A percentile compares a stretch with the other conserved stretches of the same genome.
These are phyloP conservation scores for Odontomachus brunneus DNA, from an alignment of 1,140 invertebrate species.

Conservation along the genomic window DNA sequence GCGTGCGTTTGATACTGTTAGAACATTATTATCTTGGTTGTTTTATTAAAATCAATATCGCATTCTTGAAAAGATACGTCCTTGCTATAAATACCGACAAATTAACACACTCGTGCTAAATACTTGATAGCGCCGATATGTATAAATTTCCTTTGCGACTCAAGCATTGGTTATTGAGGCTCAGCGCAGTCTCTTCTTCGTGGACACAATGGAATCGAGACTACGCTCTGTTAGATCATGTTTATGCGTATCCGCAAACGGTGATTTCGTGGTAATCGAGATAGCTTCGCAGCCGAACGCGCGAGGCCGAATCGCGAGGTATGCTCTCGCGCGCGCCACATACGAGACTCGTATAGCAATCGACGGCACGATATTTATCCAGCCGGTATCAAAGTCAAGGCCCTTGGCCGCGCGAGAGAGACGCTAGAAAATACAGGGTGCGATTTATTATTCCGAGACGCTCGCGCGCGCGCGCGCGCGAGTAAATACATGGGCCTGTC, in stretches of 20 bases:
- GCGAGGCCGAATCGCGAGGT: background rate
- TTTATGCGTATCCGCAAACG: slow-evolving; percentile 31
- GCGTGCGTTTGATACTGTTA: too few species aligned
- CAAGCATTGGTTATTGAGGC: background rate
- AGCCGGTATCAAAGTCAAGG: slow-evolving; percentile 52
- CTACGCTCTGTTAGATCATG: slow-evolving; percentile 18
- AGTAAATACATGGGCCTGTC: slow-evolving; percentile 52
- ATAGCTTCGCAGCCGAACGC: background rate
- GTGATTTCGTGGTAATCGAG: slow-evolving; percentile 29
- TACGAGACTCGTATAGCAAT: slow-evolving; percentile 50
- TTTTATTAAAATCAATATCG: too few species aligned
- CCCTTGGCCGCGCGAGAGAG: slow-evolving; percentile 8
- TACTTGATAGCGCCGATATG: too few species aligned
- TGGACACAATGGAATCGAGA: background rate
- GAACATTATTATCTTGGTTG: too few species aligned
- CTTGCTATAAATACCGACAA: too few species aligned
- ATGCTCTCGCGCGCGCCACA: slow-evolving; percentile 2
- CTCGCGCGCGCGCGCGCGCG: slow-evolving; percentile 23
- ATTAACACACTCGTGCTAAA: too few species aligned
- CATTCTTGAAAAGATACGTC: too few species aligned
- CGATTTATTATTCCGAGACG: slow-evolving; percentile 64
- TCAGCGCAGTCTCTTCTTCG: background rate
- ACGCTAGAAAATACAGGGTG: slow-evolving; percentile 41
- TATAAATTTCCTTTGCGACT: background rate
- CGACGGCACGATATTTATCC: slow-evolving; percentile 63